Base-by-base conservation (phyloP, 2,888 invertebrate genomes). In the Conistra vaccinii region DNA sequence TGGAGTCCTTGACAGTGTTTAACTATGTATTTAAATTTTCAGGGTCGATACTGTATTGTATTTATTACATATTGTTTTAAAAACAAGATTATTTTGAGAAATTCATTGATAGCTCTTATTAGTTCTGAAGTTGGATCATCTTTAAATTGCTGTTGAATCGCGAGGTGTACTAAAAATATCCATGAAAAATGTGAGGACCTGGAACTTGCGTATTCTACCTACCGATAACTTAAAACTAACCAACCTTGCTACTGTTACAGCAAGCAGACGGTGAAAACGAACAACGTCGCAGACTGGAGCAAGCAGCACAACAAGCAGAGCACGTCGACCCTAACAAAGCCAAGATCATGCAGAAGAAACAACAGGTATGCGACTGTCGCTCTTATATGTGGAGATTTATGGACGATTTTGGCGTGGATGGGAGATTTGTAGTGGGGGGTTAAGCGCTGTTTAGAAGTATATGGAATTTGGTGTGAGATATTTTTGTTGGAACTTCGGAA, bases 261-360 rank as follows among this genome's bases (percentile, higher is more conserved):
- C 97, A 98, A 97, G 98, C 99, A 89, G 98, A 99, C 96, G 97
- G 98, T 90, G 99, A 99, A 93, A 99, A 99, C 95, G 99, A 99
- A 93, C 98, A 99, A 93, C 97, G 99, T 87, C 97, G 98, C 86
- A 97, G 99, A 89, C 96, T 99, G 84, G 99, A 99, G 95, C 97
- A 97, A 87, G 98, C 98, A 32, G 98, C 98, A 35, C 98, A 98
- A 71, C 97, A 97, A 53, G 97, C 97, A 71, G 97, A 97, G 89
- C 97, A 97, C 83, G 97, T 97, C 80, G 98, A 98, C 94, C 98
- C 98, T 2, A 96, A 98, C 92, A 97, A 98, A 90, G 98, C 98
- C 88, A 98, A 98, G 96, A 95, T 98, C 71, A 98, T 98, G 96
- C 98, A 98, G 96, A 98, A 98, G 96, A 98, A 98, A 94, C 98